Evolutionary conservation across 2,113 vertebrate genomes (phyloP), one percentile per base, ranked within the genome.

Genomic region (Isichthys henryi): DNA sequence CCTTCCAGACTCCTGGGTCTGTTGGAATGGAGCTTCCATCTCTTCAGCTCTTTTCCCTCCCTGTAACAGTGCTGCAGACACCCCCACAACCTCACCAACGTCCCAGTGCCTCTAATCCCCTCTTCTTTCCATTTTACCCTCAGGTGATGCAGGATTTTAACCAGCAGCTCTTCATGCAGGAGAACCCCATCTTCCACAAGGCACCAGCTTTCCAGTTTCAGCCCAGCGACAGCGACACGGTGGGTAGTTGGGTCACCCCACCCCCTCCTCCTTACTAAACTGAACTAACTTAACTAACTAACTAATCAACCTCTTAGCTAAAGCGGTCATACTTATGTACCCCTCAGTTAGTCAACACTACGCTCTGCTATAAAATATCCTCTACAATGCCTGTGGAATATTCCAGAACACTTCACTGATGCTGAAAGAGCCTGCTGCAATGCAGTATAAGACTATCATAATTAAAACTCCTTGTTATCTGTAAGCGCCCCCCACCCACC

Each of bases 101-200:
- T 19, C 52, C 52, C 53, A 6, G 58, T 62, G 58, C n/a, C 49
- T 52, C 27, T 50, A 27, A 46, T 11, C 5, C 85, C 48, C 46
- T 52, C 23, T 52, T 46, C 48, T 43, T 48, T 21, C 91, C 23
- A 92, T 11, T 92, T 92, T 62, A 39, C 86, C 92, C 23, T 48
- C 93, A 99, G 98, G 97, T 99, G 93, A 96, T 98, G 92, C 96
- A 97, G 92, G 98, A 99, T 92, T 98, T 97, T 95, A 98, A 97
- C 91, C 97, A 99, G 49, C 98, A 99, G 95, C 94, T 99, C 90
- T 99, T 99, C 91, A 88, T 99, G 88, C 98, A 99, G 94, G 98
- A 99, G 92, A 99, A 98, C 91, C 95, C 97, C 0, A 96, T 97
- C 86, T 98, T 99, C 92, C 97, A 97, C 95, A 99, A 98, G 95